Percentiles rank a stretch among this genome's conserved stretches.
Conservation (phyloP, 2,797 vertebrate genomes). For the Cygnus olor region DNA sequence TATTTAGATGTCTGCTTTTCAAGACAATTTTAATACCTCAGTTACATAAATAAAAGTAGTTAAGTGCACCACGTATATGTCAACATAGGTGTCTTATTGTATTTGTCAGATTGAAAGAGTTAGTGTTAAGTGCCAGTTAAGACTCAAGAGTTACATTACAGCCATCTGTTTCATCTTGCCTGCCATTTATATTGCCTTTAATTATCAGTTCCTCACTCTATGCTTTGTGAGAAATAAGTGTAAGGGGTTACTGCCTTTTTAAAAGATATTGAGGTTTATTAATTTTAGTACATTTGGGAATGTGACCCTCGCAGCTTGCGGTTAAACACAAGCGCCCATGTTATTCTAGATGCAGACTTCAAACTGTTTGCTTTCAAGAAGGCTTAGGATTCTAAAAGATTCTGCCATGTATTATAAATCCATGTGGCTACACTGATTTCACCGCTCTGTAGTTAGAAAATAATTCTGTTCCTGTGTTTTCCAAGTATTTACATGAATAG, state of each 20-base stretch:
- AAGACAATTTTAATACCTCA: slow-evolving; percentile 49
- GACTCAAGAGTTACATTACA: slow-evolving; percentile 36
- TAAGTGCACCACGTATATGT: slow-evolving; percentile 25
- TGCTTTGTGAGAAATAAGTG: slow-evolving; percentile 37
- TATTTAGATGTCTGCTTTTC: slow-evolving; percentile 48
- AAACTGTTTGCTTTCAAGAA: slow-evolving; percentile 26
- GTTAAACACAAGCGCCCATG: neutral
- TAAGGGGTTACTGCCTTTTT: slow-evolving; percentile 34
- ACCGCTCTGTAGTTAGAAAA: slow-evolving; percentile 44
- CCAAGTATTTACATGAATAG: slow-evolving; percentile 58
- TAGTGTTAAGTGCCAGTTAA: slow-evolving; percentile 67
- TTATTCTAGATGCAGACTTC: slow-evolving; percentile 24
- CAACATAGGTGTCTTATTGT: slow-evolving; percentile 51
- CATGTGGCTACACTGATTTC: slow-evolving; percentile 48
- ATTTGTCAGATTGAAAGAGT: slow-evolving; percentile 49
- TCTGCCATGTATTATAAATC: slow-evolving; percentile 36
- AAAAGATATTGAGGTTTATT: slow-evolving; percentile 19
- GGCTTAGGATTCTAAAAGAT: slow-evolving; percentile 17
- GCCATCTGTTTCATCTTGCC: slow-evolving; percentile 62
- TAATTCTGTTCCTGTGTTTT: slow-evolving; percentile 32
- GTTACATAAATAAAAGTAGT: slow-evolving; percentile 58
- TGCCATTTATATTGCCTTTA: slow-evolving; percentile 63
- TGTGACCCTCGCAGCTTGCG: slow-evolving; percentile 14
- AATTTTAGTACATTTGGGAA: slow-evolving; percentile 38
- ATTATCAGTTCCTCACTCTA: slow-evolving; percentile 29